Evolutionary conservation across 2,113 vertebrate genomes (phyloP).

Genomic region (Mus musculus): DNA sequence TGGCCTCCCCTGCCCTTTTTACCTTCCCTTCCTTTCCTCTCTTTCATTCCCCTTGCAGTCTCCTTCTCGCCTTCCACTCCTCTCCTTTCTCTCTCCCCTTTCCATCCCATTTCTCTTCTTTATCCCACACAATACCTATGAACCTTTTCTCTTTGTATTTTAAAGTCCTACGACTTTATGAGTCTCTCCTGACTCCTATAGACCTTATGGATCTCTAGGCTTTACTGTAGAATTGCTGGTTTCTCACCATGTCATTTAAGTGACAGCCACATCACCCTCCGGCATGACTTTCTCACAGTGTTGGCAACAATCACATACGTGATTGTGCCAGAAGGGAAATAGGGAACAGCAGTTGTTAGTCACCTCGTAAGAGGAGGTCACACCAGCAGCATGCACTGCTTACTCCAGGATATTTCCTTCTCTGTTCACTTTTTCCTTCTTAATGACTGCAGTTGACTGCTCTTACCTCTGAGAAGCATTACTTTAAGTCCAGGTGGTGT

Average conservation of each 20-base stretch:
- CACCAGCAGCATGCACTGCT: background rate
- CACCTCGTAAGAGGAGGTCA: no score
- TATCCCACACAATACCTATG: background rate
- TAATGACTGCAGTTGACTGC: background rate
- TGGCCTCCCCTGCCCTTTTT: no score
- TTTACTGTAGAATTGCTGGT: constrained; percentile 52
- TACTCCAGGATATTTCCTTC: background rate
- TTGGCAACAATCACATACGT: background rate
- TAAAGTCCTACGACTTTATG: constrained; percentile 11
- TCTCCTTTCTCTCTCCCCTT: no score
- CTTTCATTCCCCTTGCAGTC: background rate
- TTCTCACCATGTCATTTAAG: background rate
- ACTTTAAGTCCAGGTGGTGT: constrained; percentile 24
- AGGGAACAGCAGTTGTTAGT: accelerated
- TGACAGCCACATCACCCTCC: background rate
- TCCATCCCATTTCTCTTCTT: background rate
- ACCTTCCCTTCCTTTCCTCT: background rate
- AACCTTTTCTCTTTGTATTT: background rate
- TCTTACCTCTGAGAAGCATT: constrained; percentile 13
- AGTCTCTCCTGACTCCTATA: constrained; percentile 54
- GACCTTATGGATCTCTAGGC: background rate
- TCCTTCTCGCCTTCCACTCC: no score
- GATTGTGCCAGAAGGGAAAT: background rate
- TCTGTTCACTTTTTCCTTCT: background rate
- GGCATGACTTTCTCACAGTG: background rate